phyloP scores from a whole-genome alignment of 1,140 invertebrate species.

The Drosophila teissieri region DNA sequence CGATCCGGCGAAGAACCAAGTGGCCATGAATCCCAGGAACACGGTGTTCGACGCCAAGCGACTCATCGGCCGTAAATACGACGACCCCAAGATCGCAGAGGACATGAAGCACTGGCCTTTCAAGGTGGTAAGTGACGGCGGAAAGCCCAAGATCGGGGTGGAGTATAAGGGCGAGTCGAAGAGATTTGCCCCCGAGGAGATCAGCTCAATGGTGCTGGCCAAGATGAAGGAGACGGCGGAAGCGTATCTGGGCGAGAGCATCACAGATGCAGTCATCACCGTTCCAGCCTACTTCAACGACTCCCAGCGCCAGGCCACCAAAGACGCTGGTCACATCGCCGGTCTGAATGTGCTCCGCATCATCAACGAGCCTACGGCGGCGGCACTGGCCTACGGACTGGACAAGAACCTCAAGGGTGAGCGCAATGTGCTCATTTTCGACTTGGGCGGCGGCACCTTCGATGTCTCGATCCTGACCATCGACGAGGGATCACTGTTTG shows the following conservation, averaged over 20 bases:
- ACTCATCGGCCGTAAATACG: constrained; percentile 88
- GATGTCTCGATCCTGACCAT: constrained; percentile 95
- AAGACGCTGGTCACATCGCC: constrained; percentile 87
- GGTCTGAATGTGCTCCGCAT: constrained; percentile 89
- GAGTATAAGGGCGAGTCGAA: constrained; percentile 91
- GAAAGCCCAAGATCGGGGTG: constrained; percentile 90
- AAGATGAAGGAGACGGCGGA: constrained; percentile 94
- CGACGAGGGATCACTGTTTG: constrained; percentile 85
- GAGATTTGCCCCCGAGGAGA: constrained; percentile 90
- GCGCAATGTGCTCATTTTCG: constrained; percentile 9
- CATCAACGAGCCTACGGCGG: constrained; percentile 78
- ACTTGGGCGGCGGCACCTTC: constrained; percentile 86
- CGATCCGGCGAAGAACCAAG: constrained; percentile 93
- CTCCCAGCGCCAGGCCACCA: constrained; percentile 85
- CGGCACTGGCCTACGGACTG: constrained; percentile 9
- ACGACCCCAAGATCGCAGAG: constrained; percentile 89
- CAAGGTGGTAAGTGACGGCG: constrained; percentile 88
- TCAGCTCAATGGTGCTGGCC: constrained; percentile 90
- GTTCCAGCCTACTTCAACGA: constrained; percentile 25
- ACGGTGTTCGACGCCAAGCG: constrained; percentile 86
- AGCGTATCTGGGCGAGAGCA: constrained; percentile 87
- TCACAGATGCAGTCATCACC: constrained; percentile 9
- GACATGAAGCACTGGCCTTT: constrained; percentile 92
- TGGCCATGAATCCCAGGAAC: constrained; percentile 80
- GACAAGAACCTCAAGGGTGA: constrained; percentile 13